These are phyloP conservation scores for Cinara cedri DNA, from an alignment of 2,888 invertebrate species.

Conservation along the genomic window DNA sequence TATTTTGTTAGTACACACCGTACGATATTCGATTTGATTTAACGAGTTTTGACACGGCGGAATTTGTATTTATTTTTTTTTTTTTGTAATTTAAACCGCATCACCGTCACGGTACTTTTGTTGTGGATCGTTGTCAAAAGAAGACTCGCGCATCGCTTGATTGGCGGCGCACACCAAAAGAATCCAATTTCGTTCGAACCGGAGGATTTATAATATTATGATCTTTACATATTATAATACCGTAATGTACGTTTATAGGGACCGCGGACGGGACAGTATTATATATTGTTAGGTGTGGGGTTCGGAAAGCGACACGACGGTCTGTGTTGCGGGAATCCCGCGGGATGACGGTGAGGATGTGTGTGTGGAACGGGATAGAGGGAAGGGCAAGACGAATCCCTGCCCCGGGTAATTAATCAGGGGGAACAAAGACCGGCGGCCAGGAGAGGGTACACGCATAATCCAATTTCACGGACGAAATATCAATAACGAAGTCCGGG, in stretches of 20 bases:
- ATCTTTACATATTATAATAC: conserved; percentile 25
- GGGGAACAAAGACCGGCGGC: conserved; percentile 33
- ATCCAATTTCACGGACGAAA: conserved; percentile 57
- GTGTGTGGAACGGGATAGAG: neutral
- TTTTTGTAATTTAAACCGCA: too few species aligned
- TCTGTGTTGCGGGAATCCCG: neutral
- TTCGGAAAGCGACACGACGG: neutral
- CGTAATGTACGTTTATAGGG: too few species aligned
- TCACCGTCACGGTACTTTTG: neutral
- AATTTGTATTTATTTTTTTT: too few species aligned
- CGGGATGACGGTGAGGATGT: neutral
- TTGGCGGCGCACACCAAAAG: conserved; percentile 20
- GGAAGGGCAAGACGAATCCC: conserved; percentile 42
- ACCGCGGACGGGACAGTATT: neutral
- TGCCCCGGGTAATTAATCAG: conserved; percentile 55
- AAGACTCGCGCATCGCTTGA: too few species aligned
- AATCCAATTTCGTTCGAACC: conserved; percentile 26
- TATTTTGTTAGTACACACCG: too few species aligned
- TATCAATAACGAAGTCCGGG: conserved; percentile 55
- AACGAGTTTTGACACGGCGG: neutral
- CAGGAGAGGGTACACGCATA: conserved; percentile 34
- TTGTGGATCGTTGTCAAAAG: conserved; percentile 9
- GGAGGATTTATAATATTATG: conserved; percentile 31
- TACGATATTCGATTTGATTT: too few species aligned
- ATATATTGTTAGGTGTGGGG: neutral